Evolutionary conservation across 2,888 invertebrate species (phyloP), one percentile per base, ranked within the genome.

Genomic region (Hyppa rectilinea): DNA sequence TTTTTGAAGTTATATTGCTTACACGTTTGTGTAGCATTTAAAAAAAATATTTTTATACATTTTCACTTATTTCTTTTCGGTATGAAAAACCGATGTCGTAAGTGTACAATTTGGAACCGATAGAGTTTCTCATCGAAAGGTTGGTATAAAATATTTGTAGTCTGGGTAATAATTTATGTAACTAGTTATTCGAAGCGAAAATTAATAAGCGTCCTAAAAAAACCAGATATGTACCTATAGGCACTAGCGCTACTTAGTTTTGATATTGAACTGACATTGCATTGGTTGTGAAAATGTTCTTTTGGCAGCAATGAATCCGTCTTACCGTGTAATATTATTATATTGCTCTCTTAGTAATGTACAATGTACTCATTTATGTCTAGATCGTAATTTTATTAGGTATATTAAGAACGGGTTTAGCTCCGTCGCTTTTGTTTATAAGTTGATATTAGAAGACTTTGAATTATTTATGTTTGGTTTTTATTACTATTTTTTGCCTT

Each of bases 341-440:
- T 64, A 55, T 58, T 64, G 81, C 81, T 80, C 80, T 81, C 80
- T 81, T 69, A 66, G 43, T 77, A 38, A 63, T 49, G 47, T 63
- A 45, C 29, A 55, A 31, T 60, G 36, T 71, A 63, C 80, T 75
- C 47, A 66, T 49, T 52, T 49, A 56, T 60, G 36, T 62, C 47
- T 69, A 79, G 60, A 26, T 56, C 0, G 38, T 60, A 56, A 36
- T 40, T 49, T 58, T 43, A 26, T 49, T 29, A n/a, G n/a, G n/a
- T n/a, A 2, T 36, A 45, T 4, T 10, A 20, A 31, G 43, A 55
- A n/a, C 14, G 12, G 12, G 4, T 2, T 34, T n/a, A 9, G 26
- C 17, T 45, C 26, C 26, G 12, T 52, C 14, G 43, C 12, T 17
- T 63, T 69, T 52, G 12, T 49, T 49, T 62, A 31, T 60, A 69